Evolutionary conservation across 2,113 vertebrate species (phyloP).

Genomic region (Mustelus asterias): DNA sequence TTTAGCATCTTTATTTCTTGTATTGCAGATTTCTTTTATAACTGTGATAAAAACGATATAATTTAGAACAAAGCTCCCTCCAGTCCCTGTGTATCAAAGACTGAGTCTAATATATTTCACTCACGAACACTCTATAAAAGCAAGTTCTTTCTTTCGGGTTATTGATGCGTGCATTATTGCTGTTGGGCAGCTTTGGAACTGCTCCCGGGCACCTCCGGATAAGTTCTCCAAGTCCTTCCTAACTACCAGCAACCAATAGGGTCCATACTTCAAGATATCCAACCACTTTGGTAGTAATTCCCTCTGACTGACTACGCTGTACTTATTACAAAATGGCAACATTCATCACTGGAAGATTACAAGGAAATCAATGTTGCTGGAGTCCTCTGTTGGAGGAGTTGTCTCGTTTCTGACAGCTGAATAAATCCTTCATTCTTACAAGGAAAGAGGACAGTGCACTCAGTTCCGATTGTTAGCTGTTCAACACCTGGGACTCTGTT

Average conservation of each 20-base stretch:
- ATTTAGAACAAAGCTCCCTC: neutral
- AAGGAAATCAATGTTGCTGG: neutral
- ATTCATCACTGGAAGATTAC: conserved; percentile 2
- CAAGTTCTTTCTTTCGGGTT: neutral
- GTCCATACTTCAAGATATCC: neutral
- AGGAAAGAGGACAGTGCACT: neutral
- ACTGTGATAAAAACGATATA: neutral
- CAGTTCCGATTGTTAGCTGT: neutral
- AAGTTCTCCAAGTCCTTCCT: neutral
- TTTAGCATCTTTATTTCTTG: neutral
- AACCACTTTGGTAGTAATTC: neutral
- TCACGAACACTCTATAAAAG: neutral
- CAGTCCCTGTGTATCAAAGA: neutral
- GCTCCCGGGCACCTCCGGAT: neutral
- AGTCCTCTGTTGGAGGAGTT: neutral
- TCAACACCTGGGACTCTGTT: neutral
- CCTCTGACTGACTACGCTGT: neutral
- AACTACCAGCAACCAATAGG: neutral
- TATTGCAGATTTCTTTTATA: neutral
- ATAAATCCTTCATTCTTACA: conserved; percentile 1
- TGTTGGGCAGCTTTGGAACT: neutral
- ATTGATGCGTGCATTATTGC: neutral
- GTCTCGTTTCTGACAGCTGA: neutral
- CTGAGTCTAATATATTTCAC: neutral
- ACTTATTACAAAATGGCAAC: neutral